Conservation (phyloP, 2,888 invertebrate genomes). For the Chesias legatella region DNA sequence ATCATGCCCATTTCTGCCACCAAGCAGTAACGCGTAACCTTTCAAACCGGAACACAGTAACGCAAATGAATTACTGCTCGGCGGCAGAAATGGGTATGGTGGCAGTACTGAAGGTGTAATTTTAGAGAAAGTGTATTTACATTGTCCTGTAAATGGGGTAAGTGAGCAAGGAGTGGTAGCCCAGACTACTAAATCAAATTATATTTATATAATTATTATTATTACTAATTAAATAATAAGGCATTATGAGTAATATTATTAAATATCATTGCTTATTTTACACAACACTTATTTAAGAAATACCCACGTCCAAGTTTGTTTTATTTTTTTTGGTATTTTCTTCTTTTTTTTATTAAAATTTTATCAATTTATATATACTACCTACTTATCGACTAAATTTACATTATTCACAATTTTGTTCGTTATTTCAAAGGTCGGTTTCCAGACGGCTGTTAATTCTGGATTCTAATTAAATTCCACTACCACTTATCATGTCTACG, state of each 20-base stretch:
- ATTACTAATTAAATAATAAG: too few species aligned
- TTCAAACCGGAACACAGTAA: too few species aligned
- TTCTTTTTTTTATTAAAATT: constrained; percentile 35
- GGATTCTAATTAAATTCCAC: background rate
- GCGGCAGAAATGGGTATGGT: too few species aligned
- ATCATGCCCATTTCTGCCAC: too few species aligned
- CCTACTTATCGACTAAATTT: constrained; percentile 18
- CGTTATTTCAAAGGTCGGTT: background rate
- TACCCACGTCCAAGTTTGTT: background rate
- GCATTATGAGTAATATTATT: background rate
- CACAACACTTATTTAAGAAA: constrained; percentile 12
- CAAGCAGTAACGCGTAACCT: too few species aligned
- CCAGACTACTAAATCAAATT: background rate
- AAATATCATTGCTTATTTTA: background rate
- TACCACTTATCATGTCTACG: background rate
- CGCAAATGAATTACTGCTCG: too few species aligned
- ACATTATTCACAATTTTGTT: constrained; percentile 7
- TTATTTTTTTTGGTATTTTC: constrained; percentile 40
- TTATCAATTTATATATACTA: constrained; percentile 19
- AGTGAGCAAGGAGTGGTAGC: background rate
- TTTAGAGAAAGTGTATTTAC: too few species aligned
- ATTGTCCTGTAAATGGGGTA: too few species aligned
- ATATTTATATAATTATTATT: background rate
- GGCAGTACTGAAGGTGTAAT: too few species aligned
- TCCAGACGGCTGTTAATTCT: background rate